Base-by-base conservation (phyloP, 2,113 vertebrate species). In the Pelusios castaneus region DNA sequence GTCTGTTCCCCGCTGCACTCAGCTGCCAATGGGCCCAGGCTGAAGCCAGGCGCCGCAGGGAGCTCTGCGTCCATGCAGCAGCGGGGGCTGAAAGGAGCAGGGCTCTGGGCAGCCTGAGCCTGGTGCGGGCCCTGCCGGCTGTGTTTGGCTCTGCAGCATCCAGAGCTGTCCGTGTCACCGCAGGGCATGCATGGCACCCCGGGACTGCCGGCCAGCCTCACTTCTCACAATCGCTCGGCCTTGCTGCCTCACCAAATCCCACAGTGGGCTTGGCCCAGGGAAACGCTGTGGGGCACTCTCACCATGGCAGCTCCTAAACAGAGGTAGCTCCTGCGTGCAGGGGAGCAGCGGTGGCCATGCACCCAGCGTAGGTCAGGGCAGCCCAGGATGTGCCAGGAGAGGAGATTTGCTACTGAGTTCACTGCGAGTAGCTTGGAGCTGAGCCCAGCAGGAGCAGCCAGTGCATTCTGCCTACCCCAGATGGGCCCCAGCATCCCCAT, bases 1-100 rank as follows among this genome's bases (percentile, higher is more conserved):
- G 0, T 88, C 81, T 94, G 85, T 76, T 91, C 88, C 89, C 95
- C 93, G 25, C 93, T 92, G 96, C 85, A 91, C 94, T 92, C 85
- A 93, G 94, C 95, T 95, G 93, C 0, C 0, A 77, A 85, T 0
- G 0, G 31, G 47, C 87, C 45, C 90, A 88, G 88, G 88, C 96
- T 90, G 87, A 76, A 77, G 95, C 75, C 92, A 89, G 89, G 63
- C 54, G 21, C 88, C 49, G 80, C 1, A 70, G 88, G 38, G 76
- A 51, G 29, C 29, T 25, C 11, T 25, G 3, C 8, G 4, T 34
- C 29, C 16, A 10, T 3, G 76, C 47, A 51, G 47, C 45, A 16
- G 38, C 31, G 5, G 31, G 10, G 10, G 29, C 47, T 34, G 56
- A 58, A 58, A 58, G 56, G 56, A 58, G 27, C 27, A 31, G 47